phyloP scores from a whole-genome alignment of 2,113 vertebrate species.

The Columba livia region DNA sequence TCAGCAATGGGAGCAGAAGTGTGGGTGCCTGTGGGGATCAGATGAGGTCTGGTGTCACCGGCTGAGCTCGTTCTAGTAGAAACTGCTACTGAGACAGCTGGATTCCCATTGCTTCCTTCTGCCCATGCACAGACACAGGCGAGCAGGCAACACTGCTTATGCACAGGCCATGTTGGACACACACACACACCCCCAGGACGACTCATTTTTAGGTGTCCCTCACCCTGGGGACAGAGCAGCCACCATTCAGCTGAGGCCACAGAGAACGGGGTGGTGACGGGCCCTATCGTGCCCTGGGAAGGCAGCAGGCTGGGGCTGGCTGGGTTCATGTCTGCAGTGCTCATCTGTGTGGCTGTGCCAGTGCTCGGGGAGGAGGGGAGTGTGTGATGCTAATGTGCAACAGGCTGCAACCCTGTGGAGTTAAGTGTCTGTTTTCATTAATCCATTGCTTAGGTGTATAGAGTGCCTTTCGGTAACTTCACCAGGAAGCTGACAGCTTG shows the following conservation, averaged over 20 bases:
- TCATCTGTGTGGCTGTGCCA: neutral
- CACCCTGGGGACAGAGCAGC: neutral
- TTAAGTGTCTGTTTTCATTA: constrained; percentile 84
- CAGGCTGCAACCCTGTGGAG: constrained; percentile 59
- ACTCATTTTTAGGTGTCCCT: neutral
- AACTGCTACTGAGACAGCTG: neutral
- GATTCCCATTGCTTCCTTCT: neutral
- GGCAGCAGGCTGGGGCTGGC: neutral
- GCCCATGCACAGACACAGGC: neutral
- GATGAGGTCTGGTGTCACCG: neutral
- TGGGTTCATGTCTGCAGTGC: neutral
- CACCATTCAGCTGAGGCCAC: neutral
- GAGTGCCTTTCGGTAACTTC: constrained; percentile 92
- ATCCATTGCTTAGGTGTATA: constrained; percentile 91
- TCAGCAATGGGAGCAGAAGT: neutral
- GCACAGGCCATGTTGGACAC: neutral
- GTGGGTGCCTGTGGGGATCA: neutral
- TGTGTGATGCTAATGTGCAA: constrained; percentile 39
- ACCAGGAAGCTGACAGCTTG: constrained; percentile 95
- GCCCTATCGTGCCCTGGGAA: neutral
- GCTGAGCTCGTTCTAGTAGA: neutral
- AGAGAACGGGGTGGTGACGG: neutral
- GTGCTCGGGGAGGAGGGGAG: constrained; percentile 36
- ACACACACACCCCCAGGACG: neutral
- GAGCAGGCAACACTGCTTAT: neutral